These are phyloP conservation scores for Leptinotarsa undecemlineata DNA, from an alignment of 1,140 invertebrate species.

Conservation along the genomic window DNA sequence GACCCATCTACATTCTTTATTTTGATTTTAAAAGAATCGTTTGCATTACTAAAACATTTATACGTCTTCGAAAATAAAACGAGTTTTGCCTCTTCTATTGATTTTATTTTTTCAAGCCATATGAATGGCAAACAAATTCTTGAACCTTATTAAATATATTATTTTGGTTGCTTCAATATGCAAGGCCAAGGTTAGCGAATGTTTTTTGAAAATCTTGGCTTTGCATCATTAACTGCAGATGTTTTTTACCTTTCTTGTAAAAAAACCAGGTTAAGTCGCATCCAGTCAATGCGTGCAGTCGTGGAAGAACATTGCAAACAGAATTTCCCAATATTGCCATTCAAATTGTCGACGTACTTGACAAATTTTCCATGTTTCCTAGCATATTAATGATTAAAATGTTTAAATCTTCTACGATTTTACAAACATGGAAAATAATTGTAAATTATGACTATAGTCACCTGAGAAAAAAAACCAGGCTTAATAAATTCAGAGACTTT, in stretches of 20 bases:
- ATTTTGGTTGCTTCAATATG: neutral
- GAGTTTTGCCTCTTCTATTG: too few species aligned
- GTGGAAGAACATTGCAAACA: conserved; percentile 14
- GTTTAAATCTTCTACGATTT: conserved; percentile 35
- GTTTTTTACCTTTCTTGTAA: conserved; percentile 21
- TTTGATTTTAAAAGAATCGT: conserved; percentile 22
- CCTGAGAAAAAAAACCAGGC: too few species aligned
- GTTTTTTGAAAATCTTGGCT: conserved; percentile 17
- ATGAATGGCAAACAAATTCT: neutral
- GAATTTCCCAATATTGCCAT: conserved; percentile 27
- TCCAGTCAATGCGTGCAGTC: conserved; percentile 16
- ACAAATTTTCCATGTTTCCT: conserved; percentile 42
- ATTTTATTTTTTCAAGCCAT: too few species aligned
- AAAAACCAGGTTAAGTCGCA: conserved; percentile 19
- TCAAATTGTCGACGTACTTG: conserved; percentile 23
- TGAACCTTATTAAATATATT: neutral
- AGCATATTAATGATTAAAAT: conserved; percentile 44
- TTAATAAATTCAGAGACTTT: too few species aligned
- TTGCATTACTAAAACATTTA: conserved; percentile 26
- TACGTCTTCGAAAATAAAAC: conserved; percentile 23
- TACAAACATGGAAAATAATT: conserved; percentile 40
- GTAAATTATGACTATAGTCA: too few species aligned
- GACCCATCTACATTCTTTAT: conserved; percentile 22
- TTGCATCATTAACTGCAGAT: conserved; percentile 3
- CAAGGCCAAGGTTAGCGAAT: neutral